A percentile compares a stretch with the other conserved stretches of the same genome.
Evolutionary conservation across 2,113 vertebrate genomes (phyloP).

Genomic region (Delphinapterus leucas): DNA sequence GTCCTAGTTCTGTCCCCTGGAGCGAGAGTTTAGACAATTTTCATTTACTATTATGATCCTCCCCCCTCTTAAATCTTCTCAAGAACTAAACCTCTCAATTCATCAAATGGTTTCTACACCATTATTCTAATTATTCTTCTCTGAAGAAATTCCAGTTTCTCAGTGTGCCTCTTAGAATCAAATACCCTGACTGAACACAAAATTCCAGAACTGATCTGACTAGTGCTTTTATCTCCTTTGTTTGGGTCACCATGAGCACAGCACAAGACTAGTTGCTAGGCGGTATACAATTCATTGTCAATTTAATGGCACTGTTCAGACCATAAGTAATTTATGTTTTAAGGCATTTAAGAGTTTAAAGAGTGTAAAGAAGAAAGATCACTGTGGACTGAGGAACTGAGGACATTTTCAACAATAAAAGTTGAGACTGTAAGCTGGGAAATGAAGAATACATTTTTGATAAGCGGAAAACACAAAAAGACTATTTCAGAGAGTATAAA

Average conservation of each 20-base stretch:
- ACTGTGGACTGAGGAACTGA: not conserved
- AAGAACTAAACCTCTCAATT: conserved; percentile 33
- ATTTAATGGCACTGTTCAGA: conserved; percentile 8
- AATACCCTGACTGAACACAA: conserved; percentile 11
- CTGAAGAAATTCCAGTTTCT: not conserved
- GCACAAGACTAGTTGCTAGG: not conserved
- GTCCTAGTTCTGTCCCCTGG: not conserved
- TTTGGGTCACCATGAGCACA: conserved; percentile 7
- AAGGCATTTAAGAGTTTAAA: not conserved
- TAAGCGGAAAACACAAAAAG: not conserved
- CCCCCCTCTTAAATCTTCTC: not conserved
- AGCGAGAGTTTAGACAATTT: not conserved
- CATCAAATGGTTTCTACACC: not conserved
- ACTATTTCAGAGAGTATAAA: not conserved
- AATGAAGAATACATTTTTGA: not conserved
- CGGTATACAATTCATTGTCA: not conserved
- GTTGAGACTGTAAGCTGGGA: not conserved
- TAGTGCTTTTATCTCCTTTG: not conserved
- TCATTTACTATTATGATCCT: conserved; percentile 4
- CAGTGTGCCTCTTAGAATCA: conserved; percentile 31
- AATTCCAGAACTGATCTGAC: conserved; percentile 31
- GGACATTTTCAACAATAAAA: conserved; percentile 34
- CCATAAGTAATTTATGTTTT: not conserved
- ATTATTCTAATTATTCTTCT: conserved; percentile 18
- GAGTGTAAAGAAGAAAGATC: conserved; percentile 26